phyloP scores from a whole-genome alignment of 2,113 vertebrate genomes.

The Parotia lawesii region DNA sequence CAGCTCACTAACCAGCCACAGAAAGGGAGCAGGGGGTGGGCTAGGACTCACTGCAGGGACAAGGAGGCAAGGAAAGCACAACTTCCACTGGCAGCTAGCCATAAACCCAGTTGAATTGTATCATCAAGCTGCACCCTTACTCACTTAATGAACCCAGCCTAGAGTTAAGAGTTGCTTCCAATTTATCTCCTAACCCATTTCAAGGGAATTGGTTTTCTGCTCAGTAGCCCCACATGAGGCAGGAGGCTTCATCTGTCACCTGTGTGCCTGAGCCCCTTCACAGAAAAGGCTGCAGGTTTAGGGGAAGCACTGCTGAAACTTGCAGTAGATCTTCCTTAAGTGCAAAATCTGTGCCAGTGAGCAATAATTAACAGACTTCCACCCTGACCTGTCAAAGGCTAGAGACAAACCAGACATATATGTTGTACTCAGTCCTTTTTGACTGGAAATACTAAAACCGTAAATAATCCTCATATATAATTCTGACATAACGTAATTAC shows the following conservation, averaged over 20 bases:
- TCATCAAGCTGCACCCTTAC: neutral
- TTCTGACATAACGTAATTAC: slow-evolving; percentile 66
- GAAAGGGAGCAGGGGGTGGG: neutral
- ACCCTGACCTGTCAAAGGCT: slow-evolving; percentile 25
- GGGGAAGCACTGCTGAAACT: neutral
- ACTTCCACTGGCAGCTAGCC: neutral
- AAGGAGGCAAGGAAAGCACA: neutral
- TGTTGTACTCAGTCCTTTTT: neutral
- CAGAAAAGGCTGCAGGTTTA: neutral
- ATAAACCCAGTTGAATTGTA: neutral
- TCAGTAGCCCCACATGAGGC: neutral
- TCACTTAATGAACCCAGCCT: neutral
- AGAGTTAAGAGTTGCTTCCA: neutral
- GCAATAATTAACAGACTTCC: slow-evolving; percentile 33
- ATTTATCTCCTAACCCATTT: neutral
- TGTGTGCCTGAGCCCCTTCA: neutral
- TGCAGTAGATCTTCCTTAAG: neutral
- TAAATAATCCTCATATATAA: slow-evolving; percentile 31
- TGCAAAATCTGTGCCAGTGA: slow-evolving; percentile 17
- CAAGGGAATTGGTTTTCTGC: neutral
- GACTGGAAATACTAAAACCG: slow-evolving; percentile 17
- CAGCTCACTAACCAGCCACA: neutral
- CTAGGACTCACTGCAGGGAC: neutral
- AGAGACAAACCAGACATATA: neutral
- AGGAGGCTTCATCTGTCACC: neutral